A percentile compares a stretch with the other conserved stretches of the same genome.
Conservation (phyloP, 2,888 invertebrate species). For the Sphaerophoria rueppellii region DNA sequence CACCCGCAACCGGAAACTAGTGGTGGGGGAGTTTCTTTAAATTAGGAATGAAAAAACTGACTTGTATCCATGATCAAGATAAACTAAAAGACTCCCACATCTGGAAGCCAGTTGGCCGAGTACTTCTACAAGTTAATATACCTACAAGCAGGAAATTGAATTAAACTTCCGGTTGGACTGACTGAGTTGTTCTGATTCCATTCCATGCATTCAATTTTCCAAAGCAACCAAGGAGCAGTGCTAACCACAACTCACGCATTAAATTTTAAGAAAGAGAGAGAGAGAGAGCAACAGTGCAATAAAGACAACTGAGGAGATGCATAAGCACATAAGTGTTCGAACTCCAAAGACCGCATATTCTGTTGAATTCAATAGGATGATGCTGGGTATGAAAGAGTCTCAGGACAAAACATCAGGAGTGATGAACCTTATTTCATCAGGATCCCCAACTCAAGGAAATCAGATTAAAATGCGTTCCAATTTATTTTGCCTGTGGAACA, state of each 20-base stretch:
- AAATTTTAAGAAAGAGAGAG: no score
- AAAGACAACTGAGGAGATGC: no score
- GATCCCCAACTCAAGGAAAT: constrained; percentile 53
- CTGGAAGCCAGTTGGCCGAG: not conserved
- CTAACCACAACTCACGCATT: constrained; percentile 25
- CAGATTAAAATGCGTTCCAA: constrained; percentile 68
- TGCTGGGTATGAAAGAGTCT: not conserved
- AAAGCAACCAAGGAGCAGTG: constrained; percentile 23
- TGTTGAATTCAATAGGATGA: not conserved
- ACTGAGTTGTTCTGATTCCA: constrained; percentile 58
- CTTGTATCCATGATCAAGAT: constrained; percentile 41
- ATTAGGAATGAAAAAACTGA: no score
- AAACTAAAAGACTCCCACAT: constrained; percentile 10
- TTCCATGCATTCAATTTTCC: constrained; percentile 64
- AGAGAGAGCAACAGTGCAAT: no score
- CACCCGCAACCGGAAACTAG: not conserved
- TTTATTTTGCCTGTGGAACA: constrained; percentile 52
- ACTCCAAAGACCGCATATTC: constrained; percentile 1
- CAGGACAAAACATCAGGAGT: not conserved
- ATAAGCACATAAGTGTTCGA: constrained; percentile 7
- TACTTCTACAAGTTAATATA: constrained; percentile 42
- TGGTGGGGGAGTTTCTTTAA: not conserved
- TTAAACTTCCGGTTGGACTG: constrained; percentile 61
- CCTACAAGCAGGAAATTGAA: constrained; percentile 51
- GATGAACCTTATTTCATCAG: constrained; percentile 15